Percentiles rank a stretch among this genome's conserved stretches.
phyloP scores from a whole-genome alignment of 2,113 vertebrate species.

The Gadus chalcogrammus region DNA sequence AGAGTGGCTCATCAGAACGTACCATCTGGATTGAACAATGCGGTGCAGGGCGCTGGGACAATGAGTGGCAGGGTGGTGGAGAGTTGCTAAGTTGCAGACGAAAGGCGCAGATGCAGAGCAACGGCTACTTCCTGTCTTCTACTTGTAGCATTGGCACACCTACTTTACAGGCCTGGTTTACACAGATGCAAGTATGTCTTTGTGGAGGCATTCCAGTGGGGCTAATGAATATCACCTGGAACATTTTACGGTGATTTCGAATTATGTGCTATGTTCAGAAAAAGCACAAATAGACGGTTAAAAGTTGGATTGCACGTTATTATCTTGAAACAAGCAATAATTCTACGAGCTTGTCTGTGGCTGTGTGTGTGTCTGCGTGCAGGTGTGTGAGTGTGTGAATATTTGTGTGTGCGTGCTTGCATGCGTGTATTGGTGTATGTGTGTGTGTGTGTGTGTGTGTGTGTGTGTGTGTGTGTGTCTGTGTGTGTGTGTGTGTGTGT shows the following conservation, averaged over 20 bases:
- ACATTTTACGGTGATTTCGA: constrained; percentile 18
- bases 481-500: constrained; percentile 9
- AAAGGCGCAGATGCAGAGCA: too few relatives aligned
- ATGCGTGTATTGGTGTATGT: too few relatives aligned
- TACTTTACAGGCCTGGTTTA: constrained; percentile 1
- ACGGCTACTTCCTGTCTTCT: too few relatives aligned
- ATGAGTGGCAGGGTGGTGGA: constrained; percentile 21
- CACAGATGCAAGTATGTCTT: constrained; percentile 26
- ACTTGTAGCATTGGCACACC: background rate
- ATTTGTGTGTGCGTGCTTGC: too few relatives aligned
- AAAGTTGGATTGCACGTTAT: background rate
- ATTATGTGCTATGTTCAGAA: constrained; percentile 5
- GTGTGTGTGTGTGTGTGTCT: constrained; percentile 15
- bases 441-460: too few relatives aligned
- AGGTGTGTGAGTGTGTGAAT: too few relatives aligned
- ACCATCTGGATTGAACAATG: constrained; percentile 73
- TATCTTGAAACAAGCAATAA: background rate
- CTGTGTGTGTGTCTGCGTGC: too few relatives aligned
- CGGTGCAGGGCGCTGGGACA: constrained; percentile 60
- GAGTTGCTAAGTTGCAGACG: constrained; percentile 19
- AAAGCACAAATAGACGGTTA: background rate
- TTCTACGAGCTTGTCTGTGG: background rate
- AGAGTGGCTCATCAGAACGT: constrained; percentile 56
- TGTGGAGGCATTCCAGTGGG: background rate
- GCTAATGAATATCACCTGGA: constrained; percentile 17